Conservation (phyloP, 2,113 vertebrate genomes). For the Aegotheles bennettii region DNA sequence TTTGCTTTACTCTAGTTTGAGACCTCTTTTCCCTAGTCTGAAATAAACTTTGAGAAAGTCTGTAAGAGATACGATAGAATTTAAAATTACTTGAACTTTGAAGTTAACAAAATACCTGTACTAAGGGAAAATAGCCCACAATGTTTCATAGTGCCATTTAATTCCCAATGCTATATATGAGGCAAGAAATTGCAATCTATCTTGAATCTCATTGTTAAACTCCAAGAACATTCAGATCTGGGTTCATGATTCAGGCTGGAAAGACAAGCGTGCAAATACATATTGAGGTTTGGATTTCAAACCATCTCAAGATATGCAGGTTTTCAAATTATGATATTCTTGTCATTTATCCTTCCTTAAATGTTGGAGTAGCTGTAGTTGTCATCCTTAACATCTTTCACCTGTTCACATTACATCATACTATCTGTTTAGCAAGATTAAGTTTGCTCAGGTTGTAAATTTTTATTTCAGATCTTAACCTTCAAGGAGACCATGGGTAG, state of each 20-base stretch:
- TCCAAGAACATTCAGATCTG: background rate
- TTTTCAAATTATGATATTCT: background rate
- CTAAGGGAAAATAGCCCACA: background rate
- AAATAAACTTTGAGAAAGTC: background rate
- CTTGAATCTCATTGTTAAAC: background rate
- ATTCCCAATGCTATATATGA: background rate
- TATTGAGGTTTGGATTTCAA: background rate
- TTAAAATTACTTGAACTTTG: background rate
- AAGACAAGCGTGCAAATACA: background rate
- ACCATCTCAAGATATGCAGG: background rate
- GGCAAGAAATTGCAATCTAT: background rate
- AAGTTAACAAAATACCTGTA: background rate
- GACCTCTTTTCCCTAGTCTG: background rate
- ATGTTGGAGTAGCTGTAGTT: background rate
- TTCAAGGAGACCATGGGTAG: background rate
- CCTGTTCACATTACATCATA: background rate
- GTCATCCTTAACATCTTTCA: background rate
- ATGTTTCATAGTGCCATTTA: background rate
- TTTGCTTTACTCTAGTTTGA: background rate
- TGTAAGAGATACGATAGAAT: background rate
- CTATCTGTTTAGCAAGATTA: background rate
- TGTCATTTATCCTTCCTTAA: background rate
- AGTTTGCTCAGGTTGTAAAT: background rate
- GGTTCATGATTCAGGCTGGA: background rate
- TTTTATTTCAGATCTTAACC: background rate